Conservation (phyloP, 1,140 invertebrate genomes). For the Trissolcus basalis region DNA sequence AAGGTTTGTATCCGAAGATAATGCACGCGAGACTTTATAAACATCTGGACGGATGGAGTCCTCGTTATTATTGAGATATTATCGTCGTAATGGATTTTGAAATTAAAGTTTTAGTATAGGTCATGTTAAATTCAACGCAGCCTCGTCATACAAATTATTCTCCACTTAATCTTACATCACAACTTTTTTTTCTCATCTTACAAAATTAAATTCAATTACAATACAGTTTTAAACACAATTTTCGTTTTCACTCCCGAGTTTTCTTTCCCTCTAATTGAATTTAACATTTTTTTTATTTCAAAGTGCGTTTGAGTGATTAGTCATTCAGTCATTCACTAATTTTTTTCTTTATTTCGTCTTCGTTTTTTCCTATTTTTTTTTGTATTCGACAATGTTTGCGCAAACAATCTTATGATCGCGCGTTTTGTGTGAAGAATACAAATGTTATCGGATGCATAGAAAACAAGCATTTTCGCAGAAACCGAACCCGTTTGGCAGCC, state of each 20-base stretch:
- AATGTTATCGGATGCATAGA: constrained; percentile 47
- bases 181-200: too few species aligned
- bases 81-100: constrained; percentile 32
- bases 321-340: too few species aligned
- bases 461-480: constrained; percentile 44
- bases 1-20: constrained; percentile 35
- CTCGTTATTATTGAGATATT: constrained; percentile 30
- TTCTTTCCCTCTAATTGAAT: too few species aligned
- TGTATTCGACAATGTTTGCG: constrained; percentile 9
- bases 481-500: constrained; percentile 44
- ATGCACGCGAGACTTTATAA: constrained; percentile 26
- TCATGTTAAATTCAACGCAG: constrained; percentile 21
- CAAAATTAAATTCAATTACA: too few species aligned
- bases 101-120: constrained; percentile 25
- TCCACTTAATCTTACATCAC: too few species aligned
- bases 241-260: too few species aligned
- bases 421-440: constrained; percentile 37
- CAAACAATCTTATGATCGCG: constrained; percentile 26
- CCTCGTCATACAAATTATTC: neutral
- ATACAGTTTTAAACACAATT: too few species aligned
- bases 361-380: too few species aligned
- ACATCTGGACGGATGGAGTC: constrained; percentile 31
- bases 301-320: too few species aligned
- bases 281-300: too few species aligned
- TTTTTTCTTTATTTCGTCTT: too few species aligned